Conservation (phyloP, 2,888 invertebrate genomes). For the Drosophila multiciliata region DNA sequence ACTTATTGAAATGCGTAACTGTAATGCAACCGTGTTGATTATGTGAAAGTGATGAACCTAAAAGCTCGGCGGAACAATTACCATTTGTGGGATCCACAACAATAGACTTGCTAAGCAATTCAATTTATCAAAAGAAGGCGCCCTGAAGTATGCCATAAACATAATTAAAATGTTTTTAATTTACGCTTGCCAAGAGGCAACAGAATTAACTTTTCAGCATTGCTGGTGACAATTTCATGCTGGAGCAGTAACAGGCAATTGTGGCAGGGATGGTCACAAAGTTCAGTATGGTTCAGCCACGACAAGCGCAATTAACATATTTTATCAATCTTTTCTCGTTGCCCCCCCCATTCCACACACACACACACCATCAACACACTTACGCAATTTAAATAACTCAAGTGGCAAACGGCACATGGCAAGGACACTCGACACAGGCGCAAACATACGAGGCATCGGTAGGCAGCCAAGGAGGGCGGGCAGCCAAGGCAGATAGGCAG, state of each 20-base stretch:
- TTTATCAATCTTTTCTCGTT: slow-evolving; percentile 71
- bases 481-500: not conserved
- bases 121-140: slow-evolving; percentile 31
- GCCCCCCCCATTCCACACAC: not conserved
- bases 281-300: slow-evolving; percentile 31
- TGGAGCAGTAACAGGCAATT: slow-evolving; percentile 34
- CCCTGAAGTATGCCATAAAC: slow-evolving; percentile 60
- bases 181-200: slow-evolving; percentile 56
- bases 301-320: slow-evolving; percentile 77
- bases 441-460: slow-evolving; percentile 44
- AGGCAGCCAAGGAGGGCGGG: slow-evolving; percentile 15
- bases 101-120: slow-evolving; percentile 18
- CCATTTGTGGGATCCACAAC: not conserved
- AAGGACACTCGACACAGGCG: slow-evolving; percentile 63
- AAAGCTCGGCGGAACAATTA: not conserved
- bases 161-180: slow-evolving; percentile 75
- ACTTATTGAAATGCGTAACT: not conserved
- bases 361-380: slow-evolving; percentile 39
- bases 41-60: not conserved
- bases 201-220: slow-evolving; percentile 78
- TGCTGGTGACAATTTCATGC: slow-evolving; percentile 68
- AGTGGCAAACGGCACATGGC: slow-evolving; percentile 66
- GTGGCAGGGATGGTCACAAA: slow-evolving; percentile 8
- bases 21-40: not conserved
- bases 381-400: slow-evolving; percentile 78